phyloP scores from a whole-genome alignment of 2,113 vertebrate genomes.

The Microcebus tavaratra region DNA sequence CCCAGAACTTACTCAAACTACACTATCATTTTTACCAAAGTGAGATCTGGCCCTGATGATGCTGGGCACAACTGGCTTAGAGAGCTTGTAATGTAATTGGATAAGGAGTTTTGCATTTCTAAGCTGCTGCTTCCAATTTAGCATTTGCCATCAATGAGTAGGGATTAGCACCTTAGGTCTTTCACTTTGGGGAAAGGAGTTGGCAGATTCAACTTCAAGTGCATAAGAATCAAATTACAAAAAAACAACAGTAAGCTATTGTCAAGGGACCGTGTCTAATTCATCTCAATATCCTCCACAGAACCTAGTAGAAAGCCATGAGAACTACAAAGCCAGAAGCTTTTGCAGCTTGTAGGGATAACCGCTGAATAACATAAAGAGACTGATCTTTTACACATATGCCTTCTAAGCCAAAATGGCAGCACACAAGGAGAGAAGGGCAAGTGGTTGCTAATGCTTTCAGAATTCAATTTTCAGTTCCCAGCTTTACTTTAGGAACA shows the following conservation, averaged over 20 bases:
- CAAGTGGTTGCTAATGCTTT: neutral
- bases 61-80: neutral
- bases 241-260: conserved; percentile 31
- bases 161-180: conserved; percentile 63
- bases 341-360: conserved; percentile 10
- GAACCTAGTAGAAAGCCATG: conserved; percentile 33
- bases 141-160: conserved; percentile 41
- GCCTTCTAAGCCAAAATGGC: conserved; percentile 14
- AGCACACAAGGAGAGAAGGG: neutral
- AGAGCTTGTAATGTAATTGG: conserved; percentile 6
- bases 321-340: conserved; percentile 59
- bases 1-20: neutral
- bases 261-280: conserved; percentile 60
- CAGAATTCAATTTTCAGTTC: conserved; percentile 12
- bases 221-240: conserved; percentile 63
- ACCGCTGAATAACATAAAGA: conserved; percentile 23
- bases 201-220: conserved; percentile 56
- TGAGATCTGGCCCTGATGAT: neutral
- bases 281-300: conserved; percentile 6
- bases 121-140: conserved; percentile 58
- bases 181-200: conserved; percentile 52
- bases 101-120: conserved; percentile 64
- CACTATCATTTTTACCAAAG: neutral
- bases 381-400: neutral
- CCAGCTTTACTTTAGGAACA: conserved; percentile 25